phyloP scores from a whole-genome alignment of 2,113 vertebrate genomes.

The Channa argus region DNA sequence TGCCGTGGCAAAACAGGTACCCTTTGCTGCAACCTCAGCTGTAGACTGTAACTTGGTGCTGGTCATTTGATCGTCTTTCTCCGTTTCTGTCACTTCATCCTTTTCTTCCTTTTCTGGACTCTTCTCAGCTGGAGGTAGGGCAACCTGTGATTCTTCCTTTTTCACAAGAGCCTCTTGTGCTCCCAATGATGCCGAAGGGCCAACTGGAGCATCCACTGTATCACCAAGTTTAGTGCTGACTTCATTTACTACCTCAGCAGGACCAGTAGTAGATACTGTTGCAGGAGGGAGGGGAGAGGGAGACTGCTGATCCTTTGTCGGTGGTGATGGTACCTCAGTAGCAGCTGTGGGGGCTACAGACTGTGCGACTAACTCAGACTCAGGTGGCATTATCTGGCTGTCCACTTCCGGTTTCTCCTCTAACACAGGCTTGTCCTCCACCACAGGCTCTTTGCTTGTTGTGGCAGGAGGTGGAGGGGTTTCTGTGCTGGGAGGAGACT shows the following conservation, averaged over 20 bases:
- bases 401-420: constrained; percentile 62
- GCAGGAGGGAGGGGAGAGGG: constrained; percentile 65
- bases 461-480: constrained; percentile 60
- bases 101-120: constrained; percentile 64
- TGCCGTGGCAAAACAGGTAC: neutral
- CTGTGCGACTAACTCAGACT: constrained; percentile 39
- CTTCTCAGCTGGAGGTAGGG: constrained; percentile 29
- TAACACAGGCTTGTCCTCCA: constrained; percentile 65
- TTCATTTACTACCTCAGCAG: constrained; percentile 41
- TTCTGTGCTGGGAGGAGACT: constrained; percentile 80
- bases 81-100: constrained; percentile 43
- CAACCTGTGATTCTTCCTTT: constrained; percentile 60
- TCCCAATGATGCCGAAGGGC: constrained; percentile 68
- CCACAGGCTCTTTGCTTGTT: constrained; percentile 69
- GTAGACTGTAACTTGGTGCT: constrained; percentile 18
- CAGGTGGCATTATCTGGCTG: constrained; percentile 33
- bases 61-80: constrained; percentile 50
- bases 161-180: constrained; percentile 72
- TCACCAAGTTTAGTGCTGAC: constrained; percentile 51
- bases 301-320: constrained; percentile 60
- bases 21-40: constrained; percentile 14
- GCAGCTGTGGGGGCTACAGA: constrained; percentile 42
- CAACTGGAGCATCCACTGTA: constrained; percentile 74
- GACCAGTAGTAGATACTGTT: constrained; percentile 18
- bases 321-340: constrained; percentile 37